Conservation (phyloP, 1,140 invertebrate species). For the Daktulosphaira vitifoliae region DNA sequence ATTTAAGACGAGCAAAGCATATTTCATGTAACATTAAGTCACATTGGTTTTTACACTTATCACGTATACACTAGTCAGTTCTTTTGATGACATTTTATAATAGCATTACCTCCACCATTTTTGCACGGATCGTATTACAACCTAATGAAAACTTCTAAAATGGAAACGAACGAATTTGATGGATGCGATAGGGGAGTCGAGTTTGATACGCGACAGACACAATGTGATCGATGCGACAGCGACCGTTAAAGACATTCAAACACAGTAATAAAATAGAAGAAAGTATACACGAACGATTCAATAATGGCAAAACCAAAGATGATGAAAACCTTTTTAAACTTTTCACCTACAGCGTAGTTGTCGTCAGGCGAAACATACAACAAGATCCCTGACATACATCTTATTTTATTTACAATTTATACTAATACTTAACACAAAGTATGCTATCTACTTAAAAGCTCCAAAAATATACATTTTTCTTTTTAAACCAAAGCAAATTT, state of each 20-base stretch:
- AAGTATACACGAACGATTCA: not conserved
- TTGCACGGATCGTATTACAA: not conserved
- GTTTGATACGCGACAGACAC: not conserved
- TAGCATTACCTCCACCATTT: not conserved
- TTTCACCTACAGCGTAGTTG: not conserved
- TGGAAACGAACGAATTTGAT: not conserved
- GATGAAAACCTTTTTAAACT: constrained; percentile 25
- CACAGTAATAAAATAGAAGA: not conserved
- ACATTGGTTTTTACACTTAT: too few relatives aligned
- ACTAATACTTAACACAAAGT: too few relatives aligned
- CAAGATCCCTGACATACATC: too few relatives aligned
- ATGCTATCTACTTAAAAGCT: too few relatives aligned
- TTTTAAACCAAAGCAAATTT: too few relatives aligned
- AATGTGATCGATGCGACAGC: constrained; percentile 7
- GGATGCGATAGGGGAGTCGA: not conserved
- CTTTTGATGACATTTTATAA: too few relatives aligned
- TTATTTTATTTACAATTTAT: too few relatives aligned
- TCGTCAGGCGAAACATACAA: not conserved
- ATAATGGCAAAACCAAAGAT: not conserved
- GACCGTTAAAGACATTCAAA: not conserved
- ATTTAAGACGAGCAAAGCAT: too few relatives aligned
- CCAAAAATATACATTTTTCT: too few relatives aligned
- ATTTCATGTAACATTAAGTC: too few relatives aligned
- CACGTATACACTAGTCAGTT: too few relatives aligned
- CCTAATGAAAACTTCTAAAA: not conserved